These are phyloP conservation scores for Lissocephala sabroskyi DNA, from an alignment of 2,888 invertebrate genomes.

Conservation along the genomic window DNA sequence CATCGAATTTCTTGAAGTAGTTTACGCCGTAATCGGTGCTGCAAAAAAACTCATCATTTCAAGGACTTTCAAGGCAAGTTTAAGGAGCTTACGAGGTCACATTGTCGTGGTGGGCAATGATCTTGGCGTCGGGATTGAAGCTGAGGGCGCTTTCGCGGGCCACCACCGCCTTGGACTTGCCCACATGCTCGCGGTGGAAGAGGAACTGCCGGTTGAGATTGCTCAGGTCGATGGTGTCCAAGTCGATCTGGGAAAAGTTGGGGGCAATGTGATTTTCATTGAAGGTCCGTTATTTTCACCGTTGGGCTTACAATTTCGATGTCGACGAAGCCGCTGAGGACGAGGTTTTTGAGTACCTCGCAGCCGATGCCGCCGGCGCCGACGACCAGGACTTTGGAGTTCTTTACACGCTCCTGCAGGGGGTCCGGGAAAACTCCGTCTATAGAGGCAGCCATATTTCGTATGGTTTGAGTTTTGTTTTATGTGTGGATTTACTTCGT, in stretches of 20 bases:
- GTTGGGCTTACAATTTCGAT: slow-evolving; percentile 95
- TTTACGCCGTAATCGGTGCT: slow-evolving; percentile 91
- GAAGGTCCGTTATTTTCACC: too few relatives aligned
- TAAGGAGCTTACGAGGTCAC: slow-evolving; percentile 83
- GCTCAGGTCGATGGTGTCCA: slow-evolving; percentile 99
- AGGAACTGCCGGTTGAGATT: slow-evolving; percentile 99
- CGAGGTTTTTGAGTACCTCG: slow-evolving; percentile 97
- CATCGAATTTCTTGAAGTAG: slow-evolving; percentile 91
- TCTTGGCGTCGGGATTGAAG: slow-evolving; percentile 91
- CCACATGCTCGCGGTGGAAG: slow-evolving; percentile 98
- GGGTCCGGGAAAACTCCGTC: slow-evolving; percentile 79
- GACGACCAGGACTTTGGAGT: slow-evolving; percentile 86
- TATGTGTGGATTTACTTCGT: too few relatives aligned
- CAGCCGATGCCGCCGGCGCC: slow-evolving; percentile 99
- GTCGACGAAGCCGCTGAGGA: slow-evolving; percentile 91
- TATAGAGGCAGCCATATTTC: slow-evolving; percentile 78
- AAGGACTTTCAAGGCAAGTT: neutral
- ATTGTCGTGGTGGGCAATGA: slow-evolving; percentile 93
- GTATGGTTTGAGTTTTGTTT: too few relatives aligned
- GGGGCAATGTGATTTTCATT: too few relatives aligned
- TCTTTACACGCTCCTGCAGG: slow-evolving; percentile 78
- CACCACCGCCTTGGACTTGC: slow-evolving; percentile 95
- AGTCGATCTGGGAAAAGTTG: slow-evolving; percentile 86
- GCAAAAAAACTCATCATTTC: slow-evolving; percentile 21
- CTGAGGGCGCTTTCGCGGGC: slow-evolving; percentile 90